Conservation (phyloP, 2,888 invertebrate species). For the Hofmannophila pseudospretella region DNA sequence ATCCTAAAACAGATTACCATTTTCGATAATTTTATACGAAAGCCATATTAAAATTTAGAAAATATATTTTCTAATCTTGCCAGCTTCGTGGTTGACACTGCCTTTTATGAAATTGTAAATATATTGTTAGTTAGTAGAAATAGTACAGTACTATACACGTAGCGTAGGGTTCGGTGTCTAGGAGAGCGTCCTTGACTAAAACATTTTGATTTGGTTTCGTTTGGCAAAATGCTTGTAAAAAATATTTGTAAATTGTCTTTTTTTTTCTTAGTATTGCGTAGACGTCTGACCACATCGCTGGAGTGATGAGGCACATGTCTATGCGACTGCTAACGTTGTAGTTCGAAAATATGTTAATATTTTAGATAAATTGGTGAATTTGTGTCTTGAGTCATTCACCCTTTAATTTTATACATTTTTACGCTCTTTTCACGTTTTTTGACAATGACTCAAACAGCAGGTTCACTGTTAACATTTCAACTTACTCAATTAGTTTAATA, state of each 20-base stretch:
- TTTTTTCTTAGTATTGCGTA: slow-evolving; percentile 46
- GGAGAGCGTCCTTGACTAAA: slow-evolving; percentile 4
- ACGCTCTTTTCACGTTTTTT: slow-evolving; percentile 4
- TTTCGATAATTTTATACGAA: slow-evolving; percentile 52
- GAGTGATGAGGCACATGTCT: slow-evolving; percentile 74
- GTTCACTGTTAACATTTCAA: slow-evolving; percentile 14
- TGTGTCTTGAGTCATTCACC: slow-evolving; percentile 17
- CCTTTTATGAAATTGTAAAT: slow-evolving; percentile 68
- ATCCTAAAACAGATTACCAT: slow-evolving; percentile 41
- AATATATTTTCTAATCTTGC: slow-evolving; percentile 70
- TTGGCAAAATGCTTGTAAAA: slow-evolving; percentile 7
- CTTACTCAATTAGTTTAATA: slow-evolving; percentile 24
- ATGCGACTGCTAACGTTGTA: slow-evolving; percentile 46
- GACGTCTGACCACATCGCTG: slow-evolving; percentile 72
- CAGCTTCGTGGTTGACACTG: slow-evolving; percentile 73
- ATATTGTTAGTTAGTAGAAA: slow-evolving; percentile 39
- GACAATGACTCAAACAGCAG: slow-evolving; percentile 14
- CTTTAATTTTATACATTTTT: slow-evolving; percentile 8
- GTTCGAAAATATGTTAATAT: slow-evolving; percentile 9
- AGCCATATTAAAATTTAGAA: slow-evolving; percentile 76
- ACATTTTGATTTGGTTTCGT: slow-evolving; percentile 9
- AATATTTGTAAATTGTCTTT: slow-evolving; percentile 3
- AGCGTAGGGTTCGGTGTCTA: no score
- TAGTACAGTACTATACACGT: no score
- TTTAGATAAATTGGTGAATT: slow-evolving; percentile 11